phyloP scores from a whole-genome alignment of 2,888 invertebrate species.

The Drosophila pseudotakahashii region DNA sequence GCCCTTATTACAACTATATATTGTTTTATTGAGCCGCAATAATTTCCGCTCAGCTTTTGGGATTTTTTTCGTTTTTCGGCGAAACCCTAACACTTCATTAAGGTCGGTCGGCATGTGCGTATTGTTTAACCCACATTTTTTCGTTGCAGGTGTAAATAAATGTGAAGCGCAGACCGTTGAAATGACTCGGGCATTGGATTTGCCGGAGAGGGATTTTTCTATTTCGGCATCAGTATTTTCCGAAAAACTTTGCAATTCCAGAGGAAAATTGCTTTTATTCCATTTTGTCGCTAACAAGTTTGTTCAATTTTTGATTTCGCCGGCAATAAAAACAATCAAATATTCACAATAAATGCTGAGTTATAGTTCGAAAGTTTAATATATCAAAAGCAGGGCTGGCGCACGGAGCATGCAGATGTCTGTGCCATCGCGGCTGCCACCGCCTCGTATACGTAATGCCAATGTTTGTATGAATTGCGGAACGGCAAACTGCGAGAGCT shows the following conservation, averaged over 20 bases:
- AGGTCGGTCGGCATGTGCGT: conserved; percentile 50
- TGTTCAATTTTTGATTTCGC: conserved; percentile 56
- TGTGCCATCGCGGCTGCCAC: conserved; percentile 29
- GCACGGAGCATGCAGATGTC: conserved; percentile 29
- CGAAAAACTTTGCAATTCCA: conserved; percentile 23
- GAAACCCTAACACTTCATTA: conserved; percentile 59
- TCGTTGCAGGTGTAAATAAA: conserved; percentile 10
- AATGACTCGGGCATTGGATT: neutral
- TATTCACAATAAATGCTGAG: conserved; percentile 63
- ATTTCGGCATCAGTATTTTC: neutral
- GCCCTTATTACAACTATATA: conserved; percentile 62
- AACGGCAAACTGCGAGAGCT: conserved; percentile 5
- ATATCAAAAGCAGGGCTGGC: conserved; percentile 59
- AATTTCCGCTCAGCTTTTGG: conserved; percentile 50
- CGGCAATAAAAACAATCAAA: conserved; percentile 64
- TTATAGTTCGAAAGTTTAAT: conserved; percentile 68
- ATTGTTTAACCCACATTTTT: conserved; percentile 23
- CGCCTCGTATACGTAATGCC: conserved; percentile 57
- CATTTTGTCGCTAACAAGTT: conserved; percentile 41
- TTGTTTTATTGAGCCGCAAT: conserved; percentile 67
- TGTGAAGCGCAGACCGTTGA: neutral
- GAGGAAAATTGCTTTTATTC: conserved; percentile 37
- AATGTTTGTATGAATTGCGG: conserved; percentile 33
- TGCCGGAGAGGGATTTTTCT: neutral
- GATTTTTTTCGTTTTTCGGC: conserved; percentile 5